Conservation (phyloP, 2,888 invertebrate species). For the Troides oblongomaculatus region DNA sequence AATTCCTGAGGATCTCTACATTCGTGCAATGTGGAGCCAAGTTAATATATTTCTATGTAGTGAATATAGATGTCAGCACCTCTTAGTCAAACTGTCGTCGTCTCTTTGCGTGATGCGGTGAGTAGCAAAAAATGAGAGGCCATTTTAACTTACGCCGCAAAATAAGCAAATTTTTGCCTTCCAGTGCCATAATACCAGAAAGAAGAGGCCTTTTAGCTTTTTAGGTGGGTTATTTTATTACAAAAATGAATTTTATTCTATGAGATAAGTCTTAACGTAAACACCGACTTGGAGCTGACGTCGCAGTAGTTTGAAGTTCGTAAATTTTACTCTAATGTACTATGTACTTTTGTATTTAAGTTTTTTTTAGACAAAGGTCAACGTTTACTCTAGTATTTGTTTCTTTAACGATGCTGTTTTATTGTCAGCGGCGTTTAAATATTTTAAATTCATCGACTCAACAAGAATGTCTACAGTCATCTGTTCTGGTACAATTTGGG, state of each 20-base stretch:
- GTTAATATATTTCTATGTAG: conserved; percentile 23
- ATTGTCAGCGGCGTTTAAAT: neutral
- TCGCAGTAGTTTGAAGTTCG: conserved; percentile 28
- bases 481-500: neutral
- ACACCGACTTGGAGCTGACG: conserved; percentile 33
- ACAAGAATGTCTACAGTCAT: neutral
- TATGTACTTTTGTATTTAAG: neutral
- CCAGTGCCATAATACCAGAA: conserved; percentile 37
- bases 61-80: conserved; percentile 36
- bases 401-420: neutral
- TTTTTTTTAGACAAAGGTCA: neutral
- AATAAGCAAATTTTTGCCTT: conserved; percentile 44
- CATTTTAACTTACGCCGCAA: conserved; percentile 40
- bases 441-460: neutral
- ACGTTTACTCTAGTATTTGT: neutral
- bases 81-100: conserved; percentile 38
- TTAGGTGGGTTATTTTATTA: conserved; percentile 42
- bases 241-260: conserved; percentile 39
- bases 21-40: conserved; percentile 4
- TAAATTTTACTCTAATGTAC: conserved; percentile 10
- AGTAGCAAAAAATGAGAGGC: conserved; percentile 41
- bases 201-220: conserved; percentile 41
- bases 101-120: conserved; percentile 35
- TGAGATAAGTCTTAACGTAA: conserved; percentile 37
- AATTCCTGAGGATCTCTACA: neutral